Percentiles rank a stretch among this genome's conserved stretches.
Conservation (phyloP, 1,140 invertebrate genomes). For the Hyphantria cunea region DNA sequence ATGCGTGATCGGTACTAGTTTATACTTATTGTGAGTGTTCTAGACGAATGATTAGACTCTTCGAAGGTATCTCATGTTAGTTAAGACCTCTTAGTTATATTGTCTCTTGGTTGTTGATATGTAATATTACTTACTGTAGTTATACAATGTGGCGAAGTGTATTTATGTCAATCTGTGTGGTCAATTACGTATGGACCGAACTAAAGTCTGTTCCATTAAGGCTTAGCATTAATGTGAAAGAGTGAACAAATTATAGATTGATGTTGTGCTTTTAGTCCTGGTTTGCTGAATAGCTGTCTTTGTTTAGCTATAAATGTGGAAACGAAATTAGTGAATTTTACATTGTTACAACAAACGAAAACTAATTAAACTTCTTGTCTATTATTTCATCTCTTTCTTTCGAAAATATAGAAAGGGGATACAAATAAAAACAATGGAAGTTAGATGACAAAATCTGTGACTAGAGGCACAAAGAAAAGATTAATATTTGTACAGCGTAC, state of each 20-base stretch:
- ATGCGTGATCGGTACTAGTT: constrained; percentile 34
- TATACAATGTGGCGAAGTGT: constrained; percentile 46
- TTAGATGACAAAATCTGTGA: constrained; percentile 20
- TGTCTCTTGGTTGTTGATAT: constrained; percentile 76
- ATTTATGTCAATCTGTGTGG: constrained; percentile 68
- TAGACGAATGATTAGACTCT: constrained; percentile 50
- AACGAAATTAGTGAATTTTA: not conserved
- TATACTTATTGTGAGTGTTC: constrained; percentile 42
- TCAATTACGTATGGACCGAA: constrained; percentile 73
- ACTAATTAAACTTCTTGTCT: no score
- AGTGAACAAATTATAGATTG: constrained; percentile 33
- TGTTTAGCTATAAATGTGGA: constrained; percentile 6
- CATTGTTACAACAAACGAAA: no score
- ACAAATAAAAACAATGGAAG: not conserved
- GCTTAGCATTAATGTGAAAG: constrained; percentile 45
- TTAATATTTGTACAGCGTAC: constrained; percentile 12
- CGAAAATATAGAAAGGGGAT: no score
- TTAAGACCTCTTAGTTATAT: constrained; percentile 64
- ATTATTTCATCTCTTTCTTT: no score
- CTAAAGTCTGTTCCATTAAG: constrained; percentile 51
- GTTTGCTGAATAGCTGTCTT: constrained; percentile 26
- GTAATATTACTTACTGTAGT: constrained; percentile 45
- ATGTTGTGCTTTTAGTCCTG: constrained; percentile 44
- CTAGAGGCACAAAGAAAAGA: constrained; percentile 36
- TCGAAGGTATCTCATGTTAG: constrained; percentile 67